phyloP scores from a whole-genome alignment of 2,888 invertebrate species.

The Xanthorhoe spadicearia region DNA sequence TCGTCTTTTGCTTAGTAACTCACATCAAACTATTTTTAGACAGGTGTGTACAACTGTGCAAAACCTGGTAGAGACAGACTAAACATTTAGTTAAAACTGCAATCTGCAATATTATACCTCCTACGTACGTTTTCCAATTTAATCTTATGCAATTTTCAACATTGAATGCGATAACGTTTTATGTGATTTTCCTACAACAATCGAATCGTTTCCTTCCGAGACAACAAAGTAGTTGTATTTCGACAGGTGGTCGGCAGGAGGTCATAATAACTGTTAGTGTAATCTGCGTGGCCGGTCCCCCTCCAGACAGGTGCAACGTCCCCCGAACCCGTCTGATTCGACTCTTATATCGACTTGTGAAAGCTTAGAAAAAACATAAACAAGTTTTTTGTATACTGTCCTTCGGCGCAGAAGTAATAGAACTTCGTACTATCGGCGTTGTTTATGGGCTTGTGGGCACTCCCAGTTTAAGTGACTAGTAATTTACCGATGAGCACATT shows the following conservation, averaged over 20 bases:
- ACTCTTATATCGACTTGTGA: constrained; percentile 42
- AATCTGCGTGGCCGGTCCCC: constrained; percentile 30
- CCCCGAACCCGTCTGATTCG: constrained; percentile 53
- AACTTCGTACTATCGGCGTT: constrained; percentile 22
- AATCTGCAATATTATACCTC: constrained; percentile 1
- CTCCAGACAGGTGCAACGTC: constrained; percentile 63
- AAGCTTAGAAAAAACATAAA: constrained; percentile 45
- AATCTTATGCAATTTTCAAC: constrained; percentile 24
- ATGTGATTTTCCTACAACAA: constrained; percentile 23
- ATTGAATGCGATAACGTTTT: constrained; percentile 28
- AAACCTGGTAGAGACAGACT: background rate
- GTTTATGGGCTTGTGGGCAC: constrained; percentile 35
- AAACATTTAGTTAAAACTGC: background rate
- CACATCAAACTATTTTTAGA: no score
- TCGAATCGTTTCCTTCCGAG: constrained; percentile 46
- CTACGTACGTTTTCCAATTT: constrained; percentile 17
- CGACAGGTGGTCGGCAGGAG: constrained; percentile 60
- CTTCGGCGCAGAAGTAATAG: constrained; percentile 24
- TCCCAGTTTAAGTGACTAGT: constrained; percentile 33
- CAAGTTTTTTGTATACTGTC: constrained; percentile 39
- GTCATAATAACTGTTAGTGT: constrained; percentile 31
- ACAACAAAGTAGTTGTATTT: constrained; percentile 43
- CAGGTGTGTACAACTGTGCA: no score
- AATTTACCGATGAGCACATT: constrained; percentile 39
- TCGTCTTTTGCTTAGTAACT: background rate